phyloP scores from a whole-genome alignment of 2,113 vertebrate species.

The Geococcyx californianus region DNA sequence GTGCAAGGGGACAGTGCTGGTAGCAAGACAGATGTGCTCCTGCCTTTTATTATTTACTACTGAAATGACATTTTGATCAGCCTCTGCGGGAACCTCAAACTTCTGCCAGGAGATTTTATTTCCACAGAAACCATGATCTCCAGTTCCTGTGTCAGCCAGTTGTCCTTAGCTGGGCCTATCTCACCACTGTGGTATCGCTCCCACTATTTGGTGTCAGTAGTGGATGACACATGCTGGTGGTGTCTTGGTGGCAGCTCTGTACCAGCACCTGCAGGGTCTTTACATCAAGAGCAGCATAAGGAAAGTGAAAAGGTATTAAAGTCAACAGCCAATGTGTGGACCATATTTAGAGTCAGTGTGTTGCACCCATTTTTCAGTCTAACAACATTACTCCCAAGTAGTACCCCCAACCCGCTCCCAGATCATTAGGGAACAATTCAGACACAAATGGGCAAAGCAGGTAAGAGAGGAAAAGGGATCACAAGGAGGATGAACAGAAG shows the following conservation, averaged over 20 bases:
- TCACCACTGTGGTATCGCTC: background rate
- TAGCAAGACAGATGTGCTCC: background rate
- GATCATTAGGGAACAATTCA: background rate
- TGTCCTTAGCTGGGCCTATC: background rate
- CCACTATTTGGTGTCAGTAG: background rate
- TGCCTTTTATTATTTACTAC: background rate
- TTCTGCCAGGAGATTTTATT: background rate
- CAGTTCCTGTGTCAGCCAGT: accelerated
- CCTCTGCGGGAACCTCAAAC: background rate
- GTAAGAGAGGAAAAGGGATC: background rate
- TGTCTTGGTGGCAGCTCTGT: background rate
- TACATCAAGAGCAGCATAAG: background rate
- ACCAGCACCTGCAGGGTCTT: background rate
- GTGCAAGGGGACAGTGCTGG: background rate
- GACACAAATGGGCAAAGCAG: background rate
- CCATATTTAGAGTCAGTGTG: background rate
- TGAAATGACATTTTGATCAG: background rate
- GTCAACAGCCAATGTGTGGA: background rate
- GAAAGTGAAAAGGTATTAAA: background rate
- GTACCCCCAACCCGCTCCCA: background rate
- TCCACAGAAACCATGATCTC: background rate
- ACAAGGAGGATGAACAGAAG: background rate
- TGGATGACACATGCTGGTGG: background rate
- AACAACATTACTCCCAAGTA: background rate
- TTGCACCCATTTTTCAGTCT: background rate